Evolutionary conservation across 2,797 vertebrate species (phyloP).

Genomic region (Ctenopoma multispine): DNA sequence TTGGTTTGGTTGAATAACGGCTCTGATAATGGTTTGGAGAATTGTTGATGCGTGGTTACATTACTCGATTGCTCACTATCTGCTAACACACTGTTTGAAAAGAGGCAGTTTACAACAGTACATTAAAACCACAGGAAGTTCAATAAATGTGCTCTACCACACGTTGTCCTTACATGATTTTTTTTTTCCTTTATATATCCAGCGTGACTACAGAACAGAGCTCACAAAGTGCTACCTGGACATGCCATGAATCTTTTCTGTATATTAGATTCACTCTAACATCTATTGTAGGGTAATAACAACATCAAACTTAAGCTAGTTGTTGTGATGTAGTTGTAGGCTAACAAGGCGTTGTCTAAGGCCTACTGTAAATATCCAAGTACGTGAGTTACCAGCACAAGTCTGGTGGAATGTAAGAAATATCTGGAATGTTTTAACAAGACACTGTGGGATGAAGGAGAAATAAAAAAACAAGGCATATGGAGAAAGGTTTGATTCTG

Average conservation of each 20-base stretch:
- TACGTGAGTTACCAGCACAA: constrained; percentile 50
- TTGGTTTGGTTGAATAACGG: constrained; percentile 84
- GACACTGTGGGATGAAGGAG: constrained; percentile 62
- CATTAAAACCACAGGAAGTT: constrained; percentile 57
- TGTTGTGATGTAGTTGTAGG: constrained; percentile 20
- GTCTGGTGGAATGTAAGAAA: constrained; percentile 83
- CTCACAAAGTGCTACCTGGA: constrained; percentile 46
- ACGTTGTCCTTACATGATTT: constrained; percentile 28
- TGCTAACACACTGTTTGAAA: constrained; percentile 48
- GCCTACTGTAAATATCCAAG: constrained; percentile 40
- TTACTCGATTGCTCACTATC: constrained; percentile 25
- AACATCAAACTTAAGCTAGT: constrained; percentile 33
- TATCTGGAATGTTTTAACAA: constrained; percentile 85
- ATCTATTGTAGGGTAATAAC: constrained; percentile 20
- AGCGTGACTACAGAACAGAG: constrained; percentile 42
- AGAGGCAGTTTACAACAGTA: constrained; percentile 68
- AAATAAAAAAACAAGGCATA: constrained; percentile 42
- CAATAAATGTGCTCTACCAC: constrained; percentile 64
- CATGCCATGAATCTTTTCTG: constrained; percentile 28
- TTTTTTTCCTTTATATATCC: constrained; percentile 16
- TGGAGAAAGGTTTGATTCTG: constrained; percentile 20
- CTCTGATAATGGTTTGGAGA: constrained; percentile 35
- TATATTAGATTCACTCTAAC: constrained; percentile 24
- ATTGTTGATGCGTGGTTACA: constrained; percentile 25
- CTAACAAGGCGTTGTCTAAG: constrained; percentile 50